A percentile compares a stretch with the other conserved stretches of the same genome.
These are phyloP conservation scores for Microtus ochrogaster DNA, from an alignment of 2,113 vertebrate species.

Conservation along the genomic window DNA sequence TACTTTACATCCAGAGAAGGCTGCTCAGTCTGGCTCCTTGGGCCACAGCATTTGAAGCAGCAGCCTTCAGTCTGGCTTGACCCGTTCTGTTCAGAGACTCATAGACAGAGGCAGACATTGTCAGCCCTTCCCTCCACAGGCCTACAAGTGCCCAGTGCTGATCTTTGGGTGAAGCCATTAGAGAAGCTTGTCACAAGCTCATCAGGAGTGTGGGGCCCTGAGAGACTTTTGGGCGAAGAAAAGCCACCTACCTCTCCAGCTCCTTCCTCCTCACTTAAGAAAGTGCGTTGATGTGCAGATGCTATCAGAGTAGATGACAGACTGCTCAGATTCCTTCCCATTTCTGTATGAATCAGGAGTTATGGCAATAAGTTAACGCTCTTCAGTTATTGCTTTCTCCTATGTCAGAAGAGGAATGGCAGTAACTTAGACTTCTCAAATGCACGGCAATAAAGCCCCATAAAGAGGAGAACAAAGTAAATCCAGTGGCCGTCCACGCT, in stretches of 20 bases:
- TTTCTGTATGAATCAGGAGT: not conserved
- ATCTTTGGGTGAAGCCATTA: not conserved
- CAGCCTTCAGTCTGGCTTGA: too few species aligned
- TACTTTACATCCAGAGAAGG: not conserved
- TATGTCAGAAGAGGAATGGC: not conserved
- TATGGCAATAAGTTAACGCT: not conserved
- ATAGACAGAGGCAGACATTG: not conserved
- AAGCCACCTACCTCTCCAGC: not conserved
- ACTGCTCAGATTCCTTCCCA: not conserved
- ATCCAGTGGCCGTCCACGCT: not conserved
- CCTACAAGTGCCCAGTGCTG: not conserved
- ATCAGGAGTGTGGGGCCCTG: not conserved
- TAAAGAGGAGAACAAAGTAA: not conserved
- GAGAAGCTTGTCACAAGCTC: not conserved
- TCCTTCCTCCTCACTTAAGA: not conserved
- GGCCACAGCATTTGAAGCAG: not conserved
- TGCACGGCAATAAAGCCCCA: not conserved
- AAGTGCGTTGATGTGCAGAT: not conserved
- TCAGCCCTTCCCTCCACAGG: not conserved
- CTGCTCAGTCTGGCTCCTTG: not conserved
- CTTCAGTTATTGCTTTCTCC: not conserved
- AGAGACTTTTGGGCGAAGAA: not conserved
- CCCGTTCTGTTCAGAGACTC: not conserved
- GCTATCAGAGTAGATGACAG: not conserved
- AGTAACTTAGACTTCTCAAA: conserved; percentile 2